Base-by-base conservation (phyloP, 1,140 invertebrate species). In the Saxidomus purpurata region DNA sequence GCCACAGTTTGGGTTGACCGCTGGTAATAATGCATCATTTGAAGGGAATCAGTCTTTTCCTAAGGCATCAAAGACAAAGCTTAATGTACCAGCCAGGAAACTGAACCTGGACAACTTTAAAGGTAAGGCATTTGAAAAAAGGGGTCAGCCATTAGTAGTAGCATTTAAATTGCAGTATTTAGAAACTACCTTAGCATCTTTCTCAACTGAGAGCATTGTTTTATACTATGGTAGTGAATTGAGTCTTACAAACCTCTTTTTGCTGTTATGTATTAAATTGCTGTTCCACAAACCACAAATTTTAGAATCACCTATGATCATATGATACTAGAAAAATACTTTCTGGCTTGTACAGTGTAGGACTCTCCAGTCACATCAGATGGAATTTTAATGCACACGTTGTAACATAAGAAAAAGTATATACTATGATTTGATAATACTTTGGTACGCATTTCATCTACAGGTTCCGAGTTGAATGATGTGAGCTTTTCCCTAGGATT, bases 41-140 rank as follows among this genome's bases (percentile, higher is more conserved):
- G 93, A 95, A 86, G 90, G 76, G 9, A 95, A 95, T 88, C 95
- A 95, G 92, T 95, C 95, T 19, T 95, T 95, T 87, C 95, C 95
- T 11, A 92, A 93, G 89, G 55, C 79, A 25, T 55, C 61, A 17
- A 84, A 89, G 34, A 74, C 79, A 9, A 90, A 74, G 61, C 47
- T 43, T 0, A 80, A 59, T 0, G 31, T 85, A 25, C 67, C 87
- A 19, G 63, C 47, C 11, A 67, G 40, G 36, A 67, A 81, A 22
- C 52, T 88, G 17, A 86, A 55, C 34, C 36, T 89, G 36, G 80
- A 89, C 1, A 83, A 74, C 55, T 89, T 89, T 61, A 89, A 84
- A 89, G 87, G 87, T 89, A 40, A 52, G 77, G 43, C 6, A 43
- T 8, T 43, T 8, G 15, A 43, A n/a, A n/a, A 13, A 28, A 25